Conservation (phyloP, 2,113 vertebrate genomes). For the Pionites leucogaster region DNA sequence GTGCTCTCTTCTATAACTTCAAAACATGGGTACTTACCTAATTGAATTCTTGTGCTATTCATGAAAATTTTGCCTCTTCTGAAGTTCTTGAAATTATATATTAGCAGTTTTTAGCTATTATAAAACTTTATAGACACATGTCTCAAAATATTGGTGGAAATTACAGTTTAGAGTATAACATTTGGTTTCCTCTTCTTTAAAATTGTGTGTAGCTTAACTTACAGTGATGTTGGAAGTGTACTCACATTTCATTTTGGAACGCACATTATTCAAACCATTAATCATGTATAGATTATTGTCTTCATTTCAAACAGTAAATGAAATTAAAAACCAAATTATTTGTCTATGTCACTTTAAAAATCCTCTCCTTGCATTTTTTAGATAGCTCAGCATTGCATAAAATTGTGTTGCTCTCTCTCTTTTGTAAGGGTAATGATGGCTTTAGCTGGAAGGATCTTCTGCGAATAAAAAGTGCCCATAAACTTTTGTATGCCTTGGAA, state of each 20-base stretch:
- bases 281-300: not conserved
- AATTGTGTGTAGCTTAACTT: not conserved
- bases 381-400: not conserved
- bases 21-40: not conserved
- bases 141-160: not conserved
- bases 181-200: not conserved
- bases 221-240: not conserved
- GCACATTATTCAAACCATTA: not conserved
- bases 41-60: not conserved
- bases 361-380: not conserved
- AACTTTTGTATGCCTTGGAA: conserved; percentile 95
- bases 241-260: not conserved
- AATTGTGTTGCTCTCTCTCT: not conserved
- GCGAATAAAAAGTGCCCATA: conserved; percentile 96
- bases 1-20: not conserved
- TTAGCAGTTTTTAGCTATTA: not conserved
- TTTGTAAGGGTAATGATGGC: conserved; percentile 84
- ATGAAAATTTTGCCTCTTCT: not conserved
- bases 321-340: not conserved
- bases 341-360: not conserved
- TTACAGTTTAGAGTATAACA: not conserved
- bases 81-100: not conserved
- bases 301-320: not conserved
- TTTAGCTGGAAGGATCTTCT: conserved; percentile 96
- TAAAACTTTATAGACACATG: rapidly evolving